These are phyloP conservation scores for Benitochromis conjunctus DNA, from an alignment of 2,113 vertebrate genomes.

Conservation along the genomic window DNA sequence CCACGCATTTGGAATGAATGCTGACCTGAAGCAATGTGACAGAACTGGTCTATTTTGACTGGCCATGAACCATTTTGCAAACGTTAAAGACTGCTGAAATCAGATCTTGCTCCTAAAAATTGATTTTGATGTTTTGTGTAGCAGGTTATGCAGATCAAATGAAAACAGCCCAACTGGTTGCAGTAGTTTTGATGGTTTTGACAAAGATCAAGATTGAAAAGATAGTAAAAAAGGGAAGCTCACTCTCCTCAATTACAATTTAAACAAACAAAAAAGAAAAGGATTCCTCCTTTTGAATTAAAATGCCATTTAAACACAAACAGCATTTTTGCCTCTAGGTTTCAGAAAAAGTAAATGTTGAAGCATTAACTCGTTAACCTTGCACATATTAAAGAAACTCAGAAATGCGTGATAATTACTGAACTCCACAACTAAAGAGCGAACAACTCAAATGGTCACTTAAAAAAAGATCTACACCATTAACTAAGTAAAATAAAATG, in stretches of 20 bases:
- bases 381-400: not conserved
- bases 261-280: rapidly evolving
- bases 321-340: not conserved
- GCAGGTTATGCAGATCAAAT: not conserved
- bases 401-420: not conserved
- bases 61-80: not conserved
- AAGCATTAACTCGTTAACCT: not conserved
- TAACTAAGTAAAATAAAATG: not conserved
- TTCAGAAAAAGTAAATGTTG: not conserved
- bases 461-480: not conserved
- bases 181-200: not conserved
- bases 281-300: not conserved
- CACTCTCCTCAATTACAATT: not conserved
- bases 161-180: not conserved
- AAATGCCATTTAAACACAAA: not conserved
- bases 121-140: not conserved
- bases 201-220: not conserved
- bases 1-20: not conserved
- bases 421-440: not conserved
- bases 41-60: not conserved
- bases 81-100: not conserved
- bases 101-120: not conserved
- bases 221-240: not conserved
- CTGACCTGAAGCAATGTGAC: not conserved
- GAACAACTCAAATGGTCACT: not conserved